Conservation (phyloP, 2,888 invertebrate genomes). For the Drosophila suboccidentalis region DNA sequence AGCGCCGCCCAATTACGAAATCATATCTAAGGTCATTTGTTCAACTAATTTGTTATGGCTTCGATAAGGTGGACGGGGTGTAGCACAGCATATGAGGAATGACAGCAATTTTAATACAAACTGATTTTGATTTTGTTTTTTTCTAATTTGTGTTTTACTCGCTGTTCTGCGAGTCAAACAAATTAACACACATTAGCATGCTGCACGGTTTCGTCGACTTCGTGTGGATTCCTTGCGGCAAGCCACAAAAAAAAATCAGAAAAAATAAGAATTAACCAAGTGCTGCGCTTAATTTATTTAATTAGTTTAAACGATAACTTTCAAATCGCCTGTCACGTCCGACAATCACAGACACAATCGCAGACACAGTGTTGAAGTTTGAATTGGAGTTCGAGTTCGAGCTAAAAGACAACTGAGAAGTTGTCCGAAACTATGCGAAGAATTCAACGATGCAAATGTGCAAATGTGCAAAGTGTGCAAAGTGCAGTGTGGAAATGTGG, state of each 20-base stretch:
- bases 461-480: slow-evolving; percentile 29
- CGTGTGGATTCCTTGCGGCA: slow-evolving; percentile 49
- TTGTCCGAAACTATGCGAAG: slow-evolving; percentile 52
- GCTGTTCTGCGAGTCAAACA: slow-evolving; percentile 55
- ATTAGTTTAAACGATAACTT: slow-evolving; percentile 66
- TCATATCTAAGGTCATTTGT: slow-evolving; percentile 84
- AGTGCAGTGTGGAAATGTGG: slow-evolving; percentile 4
- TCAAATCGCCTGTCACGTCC: slow-evolving; percentile 48
- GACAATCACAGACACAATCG: slow-evolving; percentile 16
- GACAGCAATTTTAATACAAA: slow-evolving; percentile 55
- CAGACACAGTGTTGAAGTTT: background rate
- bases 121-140: slow-evolving; percentile 11
- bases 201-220: slow-evolving; percentile 36
- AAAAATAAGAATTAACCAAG: slow-evolving; percentile 13
- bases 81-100: slow-evolving; percentile 27
- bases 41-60: slow-evolving; percentile 76
- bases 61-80: slow-evolving; percentile 23
- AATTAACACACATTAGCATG: slow-evolving; percentile 63
- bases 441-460: slow-evolving; percentile 59
- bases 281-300: slow-evolving; percentile 60
- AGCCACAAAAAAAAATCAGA: slow-evolving; percentile 13
- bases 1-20: slow-evolving; percentile 76
- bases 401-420: slow-evolving; percentile 2
- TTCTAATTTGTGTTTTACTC: slow-evolving; percentile 37
- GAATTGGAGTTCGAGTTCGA: background rate